Evolutionary conservation across 2,888 invertebrate genomes (phyloP).

Genomic region (Sisyra terminalis): DNA sequence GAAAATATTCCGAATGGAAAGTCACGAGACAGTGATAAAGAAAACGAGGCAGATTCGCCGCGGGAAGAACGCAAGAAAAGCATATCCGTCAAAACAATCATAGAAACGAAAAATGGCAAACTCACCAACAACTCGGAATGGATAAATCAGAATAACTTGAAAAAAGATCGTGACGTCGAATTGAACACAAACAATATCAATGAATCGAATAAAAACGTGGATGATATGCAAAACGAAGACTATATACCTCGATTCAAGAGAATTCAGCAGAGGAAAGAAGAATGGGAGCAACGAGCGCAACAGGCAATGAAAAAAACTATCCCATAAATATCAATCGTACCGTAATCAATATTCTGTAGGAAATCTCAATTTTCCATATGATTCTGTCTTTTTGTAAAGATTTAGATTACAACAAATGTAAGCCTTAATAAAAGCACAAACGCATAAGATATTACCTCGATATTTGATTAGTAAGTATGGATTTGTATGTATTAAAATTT

Average conservation of each 20-base stretch:
- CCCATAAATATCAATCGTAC: neutral
- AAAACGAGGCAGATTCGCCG: conserved; percentile 40
- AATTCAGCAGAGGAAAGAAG: conserved; percentile 55
- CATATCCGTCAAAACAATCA: conserved; percentile 16
- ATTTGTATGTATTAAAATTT: no score
- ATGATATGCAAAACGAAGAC: conserved; percentile 16
- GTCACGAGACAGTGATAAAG: conserved; percentile 56
- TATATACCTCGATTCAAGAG: conserved; percentile 44
- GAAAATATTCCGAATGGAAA: conserved; percentile 29
- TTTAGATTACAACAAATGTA: no score
- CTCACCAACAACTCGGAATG: conserved; percentile 8
- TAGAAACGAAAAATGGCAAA: conserved; percentile 10
- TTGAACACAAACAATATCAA: conserved; percentile 11
- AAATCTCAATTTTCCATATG: neutral
- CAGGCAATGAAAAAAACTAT: conserved; percentile 32
- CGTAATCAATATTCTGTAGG: neutral
- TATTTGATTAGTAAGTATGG: no score
- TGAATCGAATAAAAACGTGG: conserved; percentile 12
- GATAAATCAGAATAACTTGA: neutral
- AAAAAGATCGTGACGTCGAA: conserved; percentile 11
- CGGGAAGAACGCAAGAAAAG: conserved; percentile 29
- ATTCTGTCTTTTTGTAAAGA: neutral
- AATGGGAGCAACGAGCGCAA: conserved; percentile 64
- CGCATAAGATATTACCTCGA: no score
- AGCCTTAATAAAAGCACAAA: no score